A percentile compares a stretch with the other conserved stretches of the same genome.
phyloP scores from a whole-genome alignment of 2,113 vertebrate species.

The Megalops atlanticus region DNA sequence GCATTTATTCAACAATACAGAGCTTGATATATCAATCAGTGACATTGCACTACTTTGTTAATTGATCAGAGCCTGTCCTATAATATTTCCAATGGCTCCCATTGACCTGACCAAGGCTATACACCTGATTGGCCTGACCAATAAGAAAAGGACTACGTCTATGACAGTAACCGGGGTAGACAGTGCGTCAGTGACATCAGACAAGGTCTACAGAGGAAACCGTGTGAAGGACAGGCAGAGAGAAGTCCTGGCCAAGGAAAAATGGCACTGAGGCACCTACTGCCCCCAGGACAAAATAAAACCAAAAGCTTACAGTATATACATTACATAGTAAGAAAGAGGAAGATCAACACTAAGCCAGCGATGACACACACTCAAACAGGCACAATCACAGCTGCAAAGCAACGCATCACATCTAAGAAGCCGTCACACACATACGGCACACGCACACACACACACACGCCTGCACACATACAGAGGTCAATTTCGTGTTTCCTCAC shows the following conservation, averaged over 20 bases:
- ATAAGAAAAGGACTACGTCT: background rate
- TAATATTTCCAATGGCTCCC: background rate
- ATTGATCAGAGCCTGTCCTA: background rate
- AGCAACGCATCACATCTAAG: background rate
- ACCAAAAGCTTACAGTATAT: too few species aligned
- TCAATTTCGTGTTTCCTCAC: background rate
- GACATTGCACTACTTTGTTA: background rate
- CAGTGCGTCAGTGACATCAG: background rate
- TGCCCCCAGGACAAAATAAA: background rate
- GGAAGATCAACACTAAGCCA: background rate
- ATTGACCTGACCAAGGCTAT: background rate
- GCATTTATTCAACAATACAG: background rate
- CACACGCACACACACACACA: conserved; percentile 7
- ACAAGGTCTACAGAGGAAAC: background rate
- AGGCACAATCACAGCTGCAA: background rate
- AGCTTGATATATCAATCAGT: background rate
- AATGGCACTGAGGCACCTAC: background rate
- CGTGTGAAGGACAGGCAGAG: background rate
- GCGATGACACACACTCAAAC: background rate
- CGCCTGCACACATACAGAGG: conserved; percentile 21
- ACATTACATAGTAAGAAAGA: background rate
- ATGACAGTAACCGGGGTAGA: background rate
- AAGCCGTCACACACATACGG: conserved; percentile 19
- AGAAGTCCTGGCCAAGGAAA: too few species aligned
- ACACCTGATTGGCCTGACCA: background rate